Evolutionary conservation across 2,888 invertebrate genomes (phyloP).

Genomic region (Synergus umbraculus): DNA sequence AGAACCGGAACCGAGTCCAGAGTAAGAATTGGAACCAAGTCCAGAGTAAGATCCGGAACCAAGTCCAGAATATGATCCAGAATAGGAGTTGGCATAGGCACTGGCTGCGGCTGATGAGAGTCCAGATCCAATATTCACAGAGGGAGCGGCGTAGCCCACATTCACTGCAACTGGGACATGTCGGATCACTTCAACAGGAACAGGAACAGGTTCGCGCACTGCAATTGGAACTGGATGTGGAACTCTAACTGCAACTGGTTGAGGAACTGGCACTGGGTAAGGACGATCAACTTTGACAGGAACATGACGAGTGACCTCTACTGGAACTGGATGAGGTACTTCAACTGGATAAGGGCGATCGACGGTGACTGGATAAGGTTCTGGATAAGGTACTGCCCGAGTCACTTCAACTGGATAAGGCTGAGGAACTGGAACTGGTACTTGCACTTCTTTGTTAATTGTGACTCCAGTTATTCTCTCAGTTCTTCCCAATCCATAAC

Average conservation of each 20-base stretch:
- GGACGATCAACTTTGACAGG: constrained; percentile 63
- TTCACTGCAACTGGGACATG: background rate
- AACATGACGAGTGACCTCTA: constrained; percentile 61
- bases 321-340: constrained; percentile 61
- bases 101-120: background rate
- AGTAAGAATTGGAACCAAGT: background rate
- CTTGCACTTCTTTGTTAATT: constrained; percentile 54
- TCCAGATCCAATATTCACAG: background rate
- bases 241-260: constrained; percentile 50
- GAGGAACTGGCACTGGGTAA: constrained; percentile 60
- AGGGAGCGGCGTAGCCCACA: background rate
- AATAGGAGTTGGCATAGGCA: background rate
- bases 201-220: background rate
- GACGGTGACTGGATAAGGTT: constrained; percentile 60
- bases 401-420: constrained; percentile 64
- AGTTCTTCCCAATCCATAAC: constrained; percentile 46
- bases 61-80: constrained; percentile 7
- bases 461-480: constrained; percentile 60
- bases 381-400: constrained; percentile 59
- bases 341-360: constrained; percentile 64
- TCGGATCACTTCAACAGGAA: background rate
- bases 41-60: background rate
- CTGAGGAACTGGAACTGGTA: constrained; percentile 51
- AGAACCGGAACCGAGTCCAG: no score
- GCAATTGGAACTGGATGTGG: background rate